Percentiles rank a stretch among this genome's conserved stretches.
Conservation (phyloP, 1,140 invertebrate genomes). For the Drosophila bifasciata region DNA sequence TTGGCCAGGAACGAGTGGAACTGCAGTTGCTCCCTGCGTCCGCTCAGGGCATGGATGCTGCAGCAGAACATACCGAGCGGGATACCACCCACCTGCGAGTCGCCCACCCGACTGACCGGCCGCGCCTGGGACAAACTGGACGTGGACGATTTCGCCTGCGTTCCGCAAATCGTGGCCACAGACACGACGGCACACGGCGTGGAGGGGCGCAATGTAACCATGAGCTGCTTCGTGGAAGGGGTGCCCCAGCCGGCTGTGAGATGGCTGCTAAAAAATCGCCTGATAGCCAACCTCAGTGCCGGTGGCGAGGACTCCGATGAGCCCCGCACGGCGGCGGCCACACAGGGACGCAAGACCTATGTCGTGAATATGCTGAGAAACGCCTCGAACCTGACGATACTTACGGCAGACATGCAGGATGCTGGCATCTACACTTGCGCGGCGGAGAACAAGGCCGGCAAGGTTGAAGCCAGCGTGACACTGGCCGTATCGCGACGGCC, state of each 20-base stretch:
- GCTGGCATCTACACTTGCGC: constrained; percentile 90
- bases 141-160: constrained; percentile 92
- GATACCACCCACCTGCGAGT: constrained; percentile 88
- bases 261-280: constrained; percentile 84
- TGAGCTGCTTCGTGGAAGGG: constrained; percentile 89
- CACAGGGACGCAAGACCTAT: constrained; percentile 85
- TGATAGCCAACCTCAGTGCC: constrained; percentile 79
- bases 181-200: constrained; percentile 86
- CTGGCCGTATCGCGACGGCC: constrained; percentile 87
- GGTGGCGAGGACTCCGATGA: constrained; percentile 49
- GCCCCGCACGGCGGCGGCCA: constrained; percentile 71
- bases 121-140: constrained; percentile 90
- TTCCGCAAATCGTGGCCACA: constrained; percentile 87
- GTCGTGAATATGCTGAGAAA: constrained; percentile 85
- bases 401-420: constrained; percentile 88
- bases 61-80: constrained; percentile 90
- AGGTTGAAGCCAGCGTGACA: constrained; percentile 88
- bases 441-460: constrained; percentile 91
- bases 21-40: constrained; percentile 90
- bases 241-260: constrained; percentile 88
- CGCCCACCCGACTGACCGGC: constrained; percentile 86
- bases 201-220: constrained; percentile 90
- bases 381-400: constrained; percentile 89
- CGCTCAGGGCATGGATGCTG: constrained; percentile 91
- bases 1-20: constrained; percentile 92